These are phyloP conservation scores for Drosophila azteca DNA, from an alignment of 1,140 invertebrate genomes.

Conservation along the genomic window DNA sequence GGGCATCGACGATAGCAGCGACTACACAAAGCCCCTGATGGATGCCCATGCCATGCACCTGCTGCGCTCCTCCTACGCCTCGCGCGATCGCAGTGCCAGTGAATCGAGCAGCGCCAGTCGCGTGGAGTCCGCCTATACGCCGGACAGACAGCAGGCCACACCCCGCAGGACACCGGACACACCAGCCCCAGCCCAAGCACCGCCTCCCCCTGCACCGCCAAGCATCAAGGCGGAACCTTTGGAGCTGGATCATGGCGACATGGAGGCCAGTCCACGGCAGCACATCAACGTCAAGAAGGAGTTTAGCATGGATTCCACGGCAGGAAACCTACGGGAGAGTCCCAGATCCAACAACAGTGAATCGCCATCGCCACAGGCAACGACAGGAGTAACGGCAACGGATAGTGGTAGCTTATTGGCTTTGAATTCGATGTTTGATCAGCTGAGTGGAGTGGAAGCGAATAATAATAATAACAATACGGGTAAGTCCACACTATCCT, in stretches of 20 bases:
- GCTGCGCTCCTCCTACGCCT: constrained; percentile 88
- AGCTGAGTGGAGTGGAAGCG: constrained; percentile 73
- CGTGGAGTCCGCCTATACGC: constrained; percentile 89
- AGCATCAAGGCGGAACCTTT: constrained; percentile 71
- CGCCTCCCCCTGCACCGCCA: constrained; percentile 21
- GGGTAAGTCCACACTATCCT: constrained; percentile 23
- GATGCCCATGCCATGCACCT: constrained; percentile 94
- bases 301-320: constrained; percentile 63
- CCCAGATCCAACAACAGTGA: constrained; percentile 86
- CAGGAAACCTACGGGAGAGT: constrained; percentile 83
- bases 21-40: constrained; percentile 95
- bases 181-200: constrained; percentile 15
- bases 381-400: constrained; percentile 70
- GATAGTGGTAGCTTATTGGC: constrained; percentile 90
- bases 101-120: constrained; percentile 93
- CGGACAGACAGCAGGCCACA: constrained; percentile 87
- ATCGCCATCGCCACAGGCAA: constrained; percentile 84
- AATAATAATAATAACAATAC: constrained; percentile 67
- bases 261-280: constrained; percentile 33
- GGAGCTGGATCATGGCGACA: constrained; percentile 38
- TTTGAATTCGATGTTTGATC: constrained; percentile 95
- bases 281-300: constrained; percentile 79
- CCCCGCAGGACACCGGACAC: constrained; percentile 90
- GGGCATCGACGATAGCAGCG: constrained; percentile 96
- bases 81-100: constrained; percentile 91